Percentiles rank a stretch among this genome's conserved stretches.
These are phyloP conservation scores for Anthoscopus minutus DNA, from an alignment of 2,113 vertebrate species.

Conservation along the genomic window DNA sequence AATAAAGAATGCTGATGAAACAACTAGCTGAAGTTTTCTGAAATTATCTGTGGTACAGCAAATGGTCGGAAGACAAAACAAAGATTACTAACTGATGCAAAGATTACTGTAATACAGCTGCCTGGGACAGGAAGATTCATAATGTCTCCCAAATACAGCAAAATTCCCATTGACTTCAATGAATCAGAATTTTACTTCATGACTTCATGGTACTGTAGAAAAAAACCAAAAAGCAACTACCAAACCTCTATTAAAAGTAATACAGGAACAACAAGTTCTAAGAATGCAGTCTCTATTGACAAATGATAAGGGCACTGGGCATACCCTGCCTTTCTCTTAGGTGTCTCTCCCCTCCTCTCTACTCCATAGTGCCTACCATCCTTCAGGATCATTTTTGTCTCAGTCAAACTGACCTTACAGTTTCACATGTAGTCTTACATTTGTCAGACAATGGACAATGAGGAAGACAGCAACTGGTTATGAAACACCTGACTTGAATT, in stretches of 20 bases:
- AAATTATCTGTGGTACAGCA: neutral
- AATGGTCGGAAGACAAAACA: neutral
- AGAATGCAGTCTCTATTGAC: neutral
- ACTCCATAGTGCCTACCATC: neutral
- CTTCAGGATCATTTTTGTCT: neutral
- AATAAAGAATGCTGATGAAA: neutral
- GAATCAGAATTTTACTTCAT: neutral
- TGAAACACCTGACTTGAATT: constrained; percentile 46
- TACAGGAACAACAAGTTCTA: neutral
- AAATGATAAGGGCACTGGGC: neutral
- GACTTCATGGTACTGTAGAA: neutral
- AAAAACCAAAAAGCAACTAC: neutral
- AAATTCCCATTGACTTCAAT: neutral
- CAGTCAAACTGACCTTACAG: neutral
- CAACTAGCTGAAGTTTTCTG: neutral
- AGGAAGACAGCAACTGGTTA: neutral
- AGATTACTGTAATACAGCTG: neutral
- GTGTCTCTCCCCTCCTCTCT: neutral
- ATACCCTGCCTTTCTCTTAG: neutral
- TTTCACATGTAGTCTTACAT: neutral
- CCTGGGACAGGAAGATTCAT: neutral
- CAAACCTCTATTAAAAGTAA: neutral
- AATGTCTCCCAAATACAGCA: neutral
- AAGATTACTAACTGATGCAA: neutral
- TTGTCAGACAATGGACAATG: neutral